Percentiles rank a stretch among this genome's conserved stretches.
Evolutionary conservation across 2,113 vertebrate species (phyloP).

Genomic region (Neopipo cinnamomea): DNA sequence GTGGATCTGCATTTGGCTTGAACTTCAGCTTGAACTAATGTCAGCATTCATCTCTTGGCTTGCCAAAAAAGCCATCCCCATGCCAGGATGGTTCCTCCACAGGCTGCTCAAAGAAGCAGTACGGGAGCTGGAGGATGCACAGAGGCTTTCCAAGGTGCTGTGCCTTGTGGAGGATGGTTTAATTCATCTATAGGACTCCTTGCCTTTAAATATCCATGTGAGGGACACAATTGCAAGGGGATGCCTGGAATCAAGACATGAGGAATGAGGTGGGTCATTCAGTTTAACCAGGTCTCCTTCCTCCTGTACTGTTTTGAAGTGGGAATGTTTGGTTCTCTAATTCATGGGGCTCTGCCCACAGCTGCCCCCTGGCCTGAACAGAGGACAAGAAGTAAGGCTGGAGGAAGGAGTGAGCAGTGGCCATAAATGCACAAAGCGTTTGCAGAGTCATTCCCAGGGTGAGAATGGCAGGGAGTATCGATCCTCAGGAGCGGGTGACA

Average conservation of each 20-base stretch:
- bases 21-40: not conserved
- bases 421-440: not conserved
- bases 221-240: not conserved
- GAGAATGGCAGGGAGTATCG: not conserved
- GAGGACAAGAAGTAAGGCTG: not conserved
- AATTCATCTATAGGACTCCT: not conserved
- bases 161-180: not conserved
- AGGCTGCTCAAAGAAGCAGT: not conserved
- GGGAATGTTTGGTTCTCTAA: not conserved
- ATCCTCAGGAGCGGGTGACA: not conserved
- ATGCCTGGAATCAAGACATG: not conserved
- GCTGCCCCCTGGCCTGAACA: not conserved
- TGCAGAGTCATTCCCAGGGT: not conserved
- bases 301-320: not conserved
- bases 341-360: not conserved
- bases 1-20: not conserved
- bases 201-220: not conserved
- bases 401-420: not conserved
- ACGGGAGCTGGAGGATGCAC: not conserved
- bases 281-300: not conserved
- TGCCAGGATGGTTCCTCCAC: not conserved
- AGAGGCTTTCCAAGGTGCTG: not conserved
- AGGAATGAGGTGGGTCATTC: not conserved
- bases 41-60: not conserved
- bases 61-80: not conserved